Percentiles rank a stretch among this genome's conserved stretches.
Conservation (phyloP, 2,888 invertebrate species). For the Xylophagus ater region DNA sequence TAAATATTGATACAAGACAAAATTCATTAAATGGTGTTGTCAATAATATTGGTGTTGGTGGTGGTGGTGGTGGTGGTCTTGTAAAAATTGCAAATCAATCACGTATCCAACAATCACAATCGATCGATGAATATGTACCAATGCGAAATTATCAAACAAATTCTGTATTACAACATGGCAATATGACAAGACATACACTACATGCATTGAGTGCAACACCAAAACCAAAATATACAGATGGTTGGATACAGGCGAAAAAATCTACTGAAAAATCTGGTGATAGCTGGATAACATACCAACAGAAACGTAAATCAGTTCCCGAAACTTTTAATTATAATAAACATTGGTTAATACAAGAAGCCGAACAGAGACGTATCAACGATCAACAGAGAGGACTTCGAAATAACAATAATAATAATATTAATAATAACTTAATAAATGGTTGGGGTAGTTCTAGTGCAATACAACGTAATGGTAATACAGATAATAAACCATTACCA, state of each 20-base stretch:
- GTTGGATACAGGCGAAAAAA: conserved; percentile 35
- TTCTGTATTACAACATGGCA: conserved; percentile 39
- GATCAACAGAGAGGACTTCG: conserved; percentile 39
- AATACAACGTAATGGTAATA: conserved; percentile 33
- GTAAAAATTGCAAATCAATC: conserved; percentile 28
- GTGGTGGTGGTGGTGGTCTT: conserved; percentile 25
- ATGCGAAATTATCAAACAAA: conserved; percentile 46
- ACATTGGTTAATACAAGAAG: conserved; percentile 91
- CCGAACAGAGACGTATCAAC: conserved; percentile 70
- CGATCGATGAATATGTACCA: conserved; percentile 43
- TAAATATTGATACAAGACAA: conserved; percentile 9
- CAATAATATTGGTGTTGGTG: not conserved
- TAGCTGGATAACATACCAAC: conserved; percentile 54
- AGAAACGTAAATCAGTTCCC: conserved; percentile 50
- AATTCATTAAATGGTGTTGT: too few species aligned
- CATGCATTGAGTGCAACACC: conserved; percentile 66
- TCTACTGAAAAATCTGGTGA: conserved; percentile 26
- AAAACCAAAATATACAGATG: conserved; percentile 56
- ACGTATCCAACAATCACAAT: conserved; percentile 32
- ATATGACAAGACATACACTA: conserved; percentile 59
- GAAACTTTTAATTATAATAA: conserved; percentile 59
- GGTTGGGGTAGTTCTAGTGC: conserved; percentile 27
- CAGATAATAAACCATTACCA: conserved; percentile 52
- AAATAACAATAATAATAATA: conserved; percentile 15
- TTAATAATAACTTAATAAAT: conserved; percentile 14